Evolutionary conservation across 1,140 invertebrate genomes (phyloP).

Genomic region (Drosophila oshimai): DNA sequence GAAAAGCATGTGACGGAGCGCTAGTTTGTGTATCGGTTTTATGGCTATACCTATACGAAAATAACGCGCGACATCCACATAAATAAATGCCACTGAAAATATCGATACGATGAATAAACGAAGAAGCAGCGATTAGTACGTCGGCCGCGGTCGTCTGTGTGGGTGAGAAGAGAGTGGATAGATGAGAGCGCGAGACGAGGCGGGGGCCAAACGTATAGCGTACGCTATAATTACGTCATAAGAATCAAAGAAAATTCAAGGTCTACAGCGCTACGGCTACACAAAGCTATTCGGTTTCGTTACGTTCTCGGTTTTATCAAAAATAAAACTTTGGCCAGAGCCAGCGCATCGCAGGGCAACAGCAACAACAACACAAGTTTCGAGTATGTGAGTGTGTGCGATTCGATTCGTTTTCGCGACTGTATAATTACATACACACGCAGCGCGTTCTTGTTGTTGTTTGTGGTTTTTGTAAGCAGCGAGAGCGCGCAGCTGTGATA

Average conservation of each 20-base stretch:
- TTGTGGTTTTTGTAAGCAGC: constrained; percentile 55
- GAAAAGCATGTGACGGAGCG: constrained; percentile 36
- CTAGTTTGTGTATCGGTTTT: constrained; percentile 29
- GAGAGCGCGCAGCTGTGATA: constrained; percentile 65
- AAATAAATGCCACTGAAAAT: constrained; percentile 79
- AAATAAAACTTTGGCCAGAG: constrained; percentile 66
- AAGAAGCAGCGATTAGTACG: constrained; percentile 77
- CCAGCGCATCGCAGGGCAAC: constrained; percentile 4
- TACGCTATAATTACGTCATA: constrained; percentile 79
- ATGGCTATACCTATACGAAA: constrained; percentile 28
- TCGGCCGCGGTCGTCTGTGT: constrained; percentile 58
- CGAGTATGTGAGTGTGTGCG: constrained; percentile 27
- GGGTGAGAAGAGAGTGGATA: constrained; percentile 32
- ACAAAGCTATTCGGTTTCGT: constrained; percentile 74
- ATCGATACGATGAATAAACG: constrained; percentile 79
- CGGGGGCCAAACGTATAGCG: constrained; percentile 18
- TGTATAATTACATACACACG: constrained; percentile 70
- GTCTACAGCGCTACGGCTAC: constrained; percentile 53
- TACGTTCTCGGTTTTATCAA: constrained; percentile 68
- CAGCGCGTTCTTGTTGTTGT: constrained; percentile 33
- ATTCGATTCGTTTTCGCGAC: constrained; percentile 56
- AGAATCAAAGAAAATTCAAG: constrained; percentile 81
- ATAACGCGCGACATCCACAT: constrained; percentile 48
- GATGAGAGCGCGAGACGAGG: background rate
- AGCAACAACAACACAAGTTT: constrained; percentile 34